Evolutionary conservation across 2,888 invertebrate genomes (phyloP).

Genomic region (Teleiodes luculella): DNA sequence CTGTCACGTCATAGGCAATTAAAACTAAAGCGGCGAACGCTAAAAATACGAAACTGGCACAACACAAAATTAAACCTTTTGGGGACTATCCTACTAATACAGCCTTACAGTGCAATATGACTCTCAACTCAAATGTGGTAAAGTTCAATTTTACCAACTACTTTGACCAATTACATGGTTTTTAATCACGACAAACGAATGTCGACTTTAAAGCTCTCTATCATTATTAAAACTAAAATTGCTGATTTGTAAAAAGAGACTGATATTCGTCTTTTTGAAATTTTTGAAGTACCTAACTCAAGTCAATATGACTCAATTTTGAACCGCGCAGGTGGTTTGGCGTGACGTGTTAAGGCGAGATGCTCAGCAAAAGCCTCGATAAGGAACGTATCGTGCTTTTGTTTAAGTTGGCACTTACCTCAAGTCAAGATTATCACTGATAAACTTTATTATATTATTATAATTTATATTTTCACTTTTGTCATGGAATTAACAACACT

Average conservation of each 20-base stretch:
- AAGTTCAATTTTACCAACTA: slow-evolving; percentile 19
- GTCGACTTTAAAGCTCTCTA: not conserved
- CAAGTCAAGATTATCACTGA: slow-evolving; percentile 27
- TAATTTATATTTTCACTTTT: not conserved
- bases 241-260: too few relatives aligned
- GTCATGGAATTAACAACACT: too few relatives aligned
- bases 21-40: slow-evolving; percentile 25
- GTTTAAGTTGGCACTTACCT: slow-evolving; percentile 33
- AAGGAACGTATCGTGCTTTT: slow-evolving; percentile 30
- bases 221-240: not conserved
- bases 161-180: not conserved
- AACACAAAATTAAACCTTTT: slow-evolving; percentile 23
- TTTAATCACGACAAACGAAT: not conserved
- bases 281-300: not conserved
- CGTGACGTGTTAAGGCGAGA: slow-evolving; percentile 29
- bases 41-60: slow-evolving; percentile 27
- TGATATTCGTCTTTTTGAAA: not conserved
- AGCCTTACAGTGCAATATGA: not conserved
- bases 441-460: slow-evolving; percentile 24
- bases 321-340: not conserved
- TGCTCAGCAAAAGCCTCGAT: slow-evolving; percentile 28
- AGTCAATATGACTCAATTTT: not conserved
- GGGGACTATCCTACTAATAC: slow-evolving; percentile 15
- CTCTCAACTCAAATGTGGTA: slow-evolving; percentile 5
- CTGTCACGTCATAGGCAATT: slow-evolving; percentile 23